Conservation (phyloP, 1,140 invertebrate species). For the Andricus grossulariae region DNA sequence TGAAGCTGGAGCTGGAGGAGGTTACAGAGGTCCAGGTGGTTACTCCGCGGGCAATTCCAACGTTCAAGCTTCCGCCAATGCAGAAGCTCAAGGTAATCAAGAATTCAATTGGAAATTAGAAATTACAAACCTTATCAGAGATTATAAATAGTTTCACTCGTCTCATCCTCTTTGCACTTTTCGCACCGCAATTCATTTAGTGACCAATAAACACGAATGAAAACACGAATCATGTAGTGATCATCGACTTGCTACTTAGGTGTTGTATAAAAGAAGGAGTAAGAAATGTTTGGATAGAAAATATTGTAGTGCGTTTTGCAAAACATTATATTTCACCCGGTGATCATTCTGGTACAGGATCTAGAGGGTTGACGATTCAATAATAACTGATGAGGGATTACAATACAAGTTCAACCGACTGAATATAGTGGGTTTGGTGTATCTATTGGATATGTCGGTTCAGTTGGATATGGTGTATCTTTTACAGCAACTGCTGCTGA, state of each 20-base stretch:
- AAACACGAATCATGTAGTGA: neutral
- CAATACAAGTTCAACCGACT: too few relatives aligned
- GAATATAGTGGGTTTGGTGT: too few relatives aligned
- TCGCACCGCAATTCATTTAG: neutral
- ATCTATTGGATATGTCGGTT: too few relatives aligned
- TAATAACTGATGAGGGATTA: neutral
- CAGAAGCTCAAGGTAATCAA: conserved; percentile 5
- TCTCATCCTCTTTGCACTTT: neutral
- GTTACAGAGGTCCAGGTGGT: neutral
- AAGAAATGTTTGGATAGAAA: neutral
- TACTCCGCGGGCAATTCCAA: neutral
- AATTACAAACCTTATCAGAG: neutral
- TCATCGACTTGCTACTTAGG: neutral
- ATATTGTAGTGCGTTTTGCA: neutral
- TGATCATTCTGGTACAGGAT: neutral
- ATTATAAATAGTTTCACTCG: neutral
- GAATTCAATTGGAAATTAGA: neutral
- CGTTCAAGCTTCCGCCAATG: conserved; percentile 30
- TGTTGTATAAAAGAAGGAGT: too few relatives aligned
- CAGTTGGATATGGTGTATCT: neutral
- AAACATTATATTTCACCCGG: neutral
- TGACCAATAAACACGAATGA: neutral
- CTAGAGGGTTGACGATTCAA: too few relatives aligned
- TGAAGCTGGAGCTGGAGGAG: conserved; percentile 41
- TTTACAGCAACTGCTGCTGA: conserved; percentile 20